Base-by-base conservation (phyloP, 1,140 invertebrate species). In the Drosophila saltans region DNA sequence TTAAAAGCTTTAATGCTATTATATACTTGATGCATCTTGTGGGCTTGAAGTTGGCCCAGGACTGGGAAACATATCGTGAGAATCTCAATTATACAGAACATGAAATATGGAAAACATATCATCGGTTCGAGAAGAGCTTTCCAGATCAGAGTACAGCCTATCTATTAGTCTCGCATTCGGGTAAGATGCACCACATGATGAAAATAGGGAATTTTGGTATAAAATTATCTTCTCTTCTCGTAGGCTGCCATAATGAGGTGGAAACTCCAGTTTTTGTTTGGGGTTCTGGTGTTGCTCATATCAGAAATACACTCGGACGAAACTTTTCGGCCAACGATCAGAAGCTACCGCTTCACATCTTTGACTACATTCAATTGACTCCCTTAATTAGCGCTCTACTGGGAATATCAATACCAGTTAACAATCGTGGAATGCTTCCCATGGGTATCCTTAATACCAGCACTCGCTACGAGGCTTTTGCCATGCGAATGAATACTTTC, bases 1-100 rank as follows among this genome's bases (percentile, higher is more conserved):
- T 95, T 21, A 72, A 75, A 48, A 61, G 93, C 24, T 55, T 94
- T 59, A 93, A 95, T 58, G 95, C 96, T 91, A 94, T 97, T 66
- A 92, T 99, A 10, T 95, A 99, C 75, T 98, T 99, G 91, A 93
- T 99, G 30, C 98, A 99, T 94, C 94, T 99, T 58, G 93, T 99
- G 16, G 98, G 97, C 10, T 95, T 98, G 77, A 98, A 99, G 93
- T 98, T 97, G 36, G 95, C 96, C 86, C 98, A 98, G 2, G 93
- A 95, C 88, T 97, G 97, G 43, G 85, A 92, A 95, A 97, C 96
- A 81, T 99, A 98, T 92, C 91, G 94, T 16, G 93, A 95, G 64
- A 98, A 97, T 90, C 95, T 99, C 55, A 93, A 93, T 80, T 91
- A 95, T 80, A 96, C 98, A 28, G 97, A 99, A 94, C 80, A 93